These are phyloP conservation scores for Dryobota labecula DNA, from an alignment of 2,888 invertebrate genomes.

Conservation along the genomic window DNA sequence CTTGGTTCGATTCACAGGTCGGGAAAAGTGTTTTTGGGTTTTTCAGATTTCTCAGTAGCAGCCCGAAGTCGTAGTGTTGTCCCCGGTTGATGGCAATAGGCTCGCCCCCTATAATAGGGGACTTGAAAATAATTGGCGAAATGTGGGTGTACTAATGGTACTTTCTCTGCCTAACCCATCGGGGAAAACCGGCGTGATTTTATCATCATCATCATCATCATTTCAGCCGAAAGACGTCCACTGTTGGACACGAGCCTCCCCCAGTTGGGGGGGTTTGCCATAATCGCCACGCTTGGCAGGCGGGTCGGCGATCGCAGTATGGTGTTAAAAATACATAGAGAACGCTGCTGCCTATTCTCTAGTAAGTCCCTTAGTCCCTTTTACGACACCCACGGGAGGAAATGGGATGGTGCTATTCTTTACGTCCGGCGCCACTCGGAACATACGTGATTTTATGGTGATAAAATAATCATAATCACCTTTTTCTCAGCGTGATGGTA, in stretches of 20 bases:
- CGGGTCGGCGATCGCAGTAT: too few species aligned
- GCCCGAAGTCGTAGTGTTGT: neutral
- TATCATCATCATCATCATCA: too few species aligned
- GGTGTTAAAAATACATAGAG: too few species aligned
- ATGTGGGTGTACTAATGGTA: neutral
- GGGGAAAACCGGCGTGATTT: neutral
- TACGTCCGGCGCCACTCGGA: too few species aligned
- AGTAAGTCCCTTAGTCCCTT: too few species aligned
- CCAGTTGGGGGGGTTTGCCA: too few species aligned
- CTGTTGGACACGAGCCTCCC: too few species aligned
- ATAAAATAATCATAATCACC: conserved; percentile 72
- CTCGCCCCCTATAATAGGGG: neutral
- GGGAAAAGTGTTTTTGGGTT: neutral
- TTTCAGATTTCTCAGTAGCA: neutral
- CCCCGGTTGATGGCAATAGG: neutral
- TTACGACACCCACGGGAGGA: too few species aligned
- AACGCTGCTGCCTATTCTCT: too few species aligned
- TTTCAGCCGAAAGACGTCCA: too few species aligned
- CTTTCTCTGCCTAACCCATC: neutral
- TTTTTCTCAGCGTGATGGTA: conserved; percentile 94
- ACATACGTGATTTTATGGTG: neutral
- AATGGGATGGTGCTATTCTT: too few species aligned
- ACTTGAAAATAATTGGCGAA: neutral
- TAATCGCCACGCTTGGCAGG: too few species aligned
- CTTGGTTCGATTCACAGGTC: neutral